Evolutionary conservation across 2,797 vertebrate genomes (phyloP).

Genomic region (Danio jaintianensis): DNA sequence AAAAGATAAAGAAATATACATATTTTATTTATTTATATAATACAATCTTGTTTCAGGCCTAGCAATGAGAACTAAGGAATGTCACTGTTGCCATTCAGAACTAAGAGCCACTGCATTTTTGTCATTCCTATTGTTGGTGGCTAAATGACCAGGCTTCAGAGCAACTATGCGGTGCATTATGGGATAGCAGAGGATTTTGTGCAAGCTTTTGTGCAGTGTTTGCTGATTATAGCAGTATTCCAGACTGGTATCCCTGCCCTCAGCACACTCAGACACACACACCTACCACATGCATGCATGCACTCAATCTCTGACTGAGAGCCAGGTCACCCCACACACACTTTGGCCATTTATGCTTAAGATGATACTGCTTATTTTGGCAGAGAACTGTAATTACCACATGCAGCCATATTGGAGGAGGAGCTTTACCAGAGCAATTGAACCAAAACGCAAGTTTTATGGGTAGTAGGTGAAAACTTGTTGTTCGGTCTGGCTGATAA

Average conservation of each 20-base stretch:
- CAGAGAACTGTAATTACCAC: constrained; percentile 20
- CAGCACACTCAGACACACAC: constrained; percentile 58
- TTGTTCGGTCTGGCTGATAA: constrained; percentile 11
- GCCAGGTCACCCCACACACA: constrained; percentile 49
- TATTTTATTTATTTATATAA: background rate
- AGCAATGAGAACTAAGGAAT: constrained; percentile 19
- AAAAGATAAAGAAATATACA: background rate
- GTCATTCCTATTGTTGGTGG: constrained; percentile 40
- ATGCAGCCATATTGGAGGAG: constrained; percentile 48
- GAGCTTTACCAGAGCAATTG: constrained; percentile 32
- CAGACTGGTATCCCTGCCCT: constrained; percentile 64
- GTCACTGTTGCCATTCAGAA: constrained; percentile 9
- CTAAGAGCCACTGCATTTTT: constrained; percentile 31
- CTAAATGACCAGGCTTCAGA: constrained; percentile 39
- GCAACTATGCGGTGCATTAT: constrained; percentile 52
- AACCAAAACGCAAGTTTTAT: constrained; percentile 40
- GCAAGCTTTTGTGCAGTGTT: constrained; percentile 63
- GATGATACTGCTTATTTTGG: constrained; percentile 45
- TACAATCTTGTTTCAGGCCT: background rate
- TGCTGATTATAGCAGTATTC: constrained; percentile 76
- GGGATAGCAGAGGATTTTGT: constrained; percentile 50
- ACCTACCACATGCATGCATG: constrained; percentile 28
- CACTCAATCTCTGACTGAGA: constrained; percentile 39
- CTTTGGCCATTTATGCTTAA: constrained; percentile 44
- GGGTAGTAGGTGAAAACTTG: constrained; percentile 11